These are phyloP conservation scores for Himantopus leucocephalus DNA, from an alignment of 2,113 vertebrate species.

Conservation along the genomic window DNA sequence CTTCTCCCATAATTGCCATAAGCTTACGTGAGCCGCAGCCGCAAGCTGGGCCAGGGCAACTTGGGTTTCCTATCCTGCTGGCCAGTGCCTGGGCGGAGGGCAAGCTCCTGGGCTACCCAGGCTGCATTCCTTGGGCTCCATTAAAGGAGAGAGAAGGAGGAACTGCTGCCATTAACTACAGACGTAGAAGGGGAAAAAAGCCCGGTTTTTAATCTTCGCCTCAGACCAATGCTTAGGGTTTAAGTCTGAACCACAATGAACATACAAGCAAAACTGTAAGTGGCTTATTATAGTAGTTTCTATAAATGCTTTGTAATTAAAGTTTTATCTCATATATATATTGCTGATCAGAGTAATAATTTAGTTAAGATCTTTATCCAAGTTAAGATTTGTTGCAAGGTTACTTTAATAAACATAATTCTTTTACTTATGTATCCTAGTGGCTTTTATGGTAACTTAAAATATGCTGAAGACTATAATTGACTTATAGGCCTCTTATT, in stretches of 20 bases:
- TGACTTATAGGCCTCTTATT: conserved; percentile 2
- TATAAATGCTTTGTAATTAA: conserved; percentile 55
- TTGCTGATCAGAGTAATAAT: conserved; percentile 22
- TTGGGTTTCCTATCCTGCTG: neutral
- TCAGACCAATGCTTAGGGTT: neutral
- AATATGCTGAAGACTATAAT: conserved; percentile 34
- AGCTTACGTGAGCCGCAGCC: neutral
- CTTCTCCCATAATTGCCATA: neutral
- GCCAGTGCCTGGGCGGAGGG: neutral
- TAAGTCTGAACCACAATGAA: neutral
- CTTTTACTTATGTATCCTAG: neutral
- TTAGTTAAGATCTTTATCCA: conserved; percentile 31
- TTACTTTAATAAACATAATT: conserved; percentile 35
- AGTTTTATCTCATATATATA: conserved; percentile 30
- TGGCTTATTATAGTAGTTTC: conserved; percentile 14
- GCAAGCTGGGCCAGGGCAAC: neutral
- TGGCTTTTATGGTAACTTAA: conserved; percentile 21
- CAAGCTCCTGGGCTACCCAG: neutral
- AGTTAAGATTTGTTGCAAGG: conserved; percentile 13
- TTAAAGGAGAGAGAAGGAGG: neutral
- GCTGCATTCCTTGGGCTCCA: neutral
- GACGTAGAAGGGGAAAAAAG: neutral
- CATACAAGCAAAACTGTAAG: neutral
- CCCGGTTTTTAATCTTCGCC: neutral
- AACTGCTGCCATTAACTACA: neutral